Evolutionary conservation across 2,888 invertebrate genomes (phyloP), one percentile per base, ranked within the genome.

Genomic region (Drosophila hawaiiensis): DNA sequence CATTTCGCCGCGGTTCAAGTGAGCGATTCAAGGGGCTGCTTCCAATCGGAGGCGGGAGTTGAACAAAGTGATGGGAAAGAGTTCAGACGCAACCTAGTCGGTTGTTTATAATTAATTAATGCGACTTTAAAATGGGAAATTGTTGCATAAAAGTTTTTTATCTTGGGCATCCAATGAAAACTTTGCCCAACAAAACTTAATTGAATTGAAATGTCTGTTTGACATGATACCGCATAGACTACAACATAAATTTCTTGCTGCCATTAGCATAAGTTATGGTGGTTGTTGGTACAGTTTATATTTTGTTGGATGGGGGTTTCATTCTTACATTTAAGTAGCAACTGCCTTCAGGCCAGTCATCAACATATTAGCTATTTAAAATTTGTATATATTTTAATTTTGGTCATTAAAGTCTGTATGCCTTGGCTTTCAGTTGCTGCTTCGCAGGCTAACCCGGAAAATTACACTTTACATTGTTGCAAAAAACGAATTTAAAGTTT

Each of bases 201-300:
- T 91, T 91, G 91, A 88, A 90, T 88, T 90, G 84, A 86, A 88
- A 90, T 90, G 88, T 77, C 73, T 80, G 80, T 84, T 84, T 90
- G 90, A 82, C 90, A 88, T 90, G 88, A 88, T 66, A 87, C 80
- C 78, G 68, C 64, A 68, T 52, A 58, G 41, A 43, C 33, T 64
- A 78, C 52, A 62, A 63, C 67, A 67, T 68, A 59, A 74, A 53
- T 64, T 64, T 59, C 52, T 69, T 77, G 69, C 65, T 78, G 78
- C 75, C 64, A 76, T 76, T 75, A 73, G 52, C 73, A 67, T 68
- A 64, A 61, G 58, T 69, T 71, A 47, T 47, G 25, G 47, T 47
- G 25, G 52, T 29, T 74, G 54, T 43, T 59, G 65, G 41, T 55
- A 54, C 62, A 28, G 49, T 61, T 64, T 60, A 35, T 37, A 31